Conservation (phyloP, 2,797 vertebrate species). For the Cephalopachus bancanus region DNA sequence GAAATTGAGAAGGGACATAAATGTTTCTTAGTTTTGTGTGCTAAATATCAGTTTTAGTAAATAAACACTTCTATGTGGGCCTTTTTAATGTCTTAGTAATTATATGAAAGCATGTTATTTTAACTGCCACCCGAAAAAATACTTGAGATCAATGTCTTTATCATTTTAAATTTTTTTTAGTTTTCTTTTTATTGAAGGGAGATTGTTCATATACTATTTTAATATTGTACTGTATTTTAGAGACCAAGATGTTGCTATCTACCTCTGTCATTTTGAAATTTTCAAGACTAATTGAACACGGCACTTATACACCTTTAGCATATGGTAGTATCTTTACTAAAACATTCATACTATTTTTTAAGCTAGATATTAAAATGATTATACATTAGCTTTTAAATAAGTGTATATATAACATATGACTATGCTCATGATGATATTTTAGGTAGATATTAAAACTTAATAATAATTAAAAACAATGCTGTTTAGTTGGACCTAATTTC, state of each 20-base stretch:
- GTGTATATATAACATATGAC: neutral
- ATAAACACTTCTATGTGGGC: neutral
- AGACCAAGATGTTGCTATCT: neutral
- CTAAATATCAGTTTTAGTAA: neutral
- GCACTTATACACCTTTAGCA: neutral
- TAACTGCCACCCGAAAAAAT: neutral
- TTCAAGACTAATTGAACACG: neutral
- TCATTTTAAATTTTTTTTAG: neutral
- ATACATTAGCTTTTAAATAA: neutral
- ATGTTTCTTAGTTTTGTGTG: slow-evolving; percentile 11
- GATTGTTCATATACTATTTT: neutral
- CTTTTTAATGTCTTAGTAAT: slow-evolving; percentile 6
- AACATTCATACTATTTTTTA: neutral
- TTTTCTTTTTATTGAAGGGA: neutral
- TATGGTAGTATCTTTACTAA: neutral
- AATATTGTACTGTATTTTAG: neutral
- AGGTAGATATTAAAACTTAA: slow-evolving; percentile 11
- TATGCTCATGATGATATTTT: neutral
- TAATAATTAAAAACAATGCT: neutral
- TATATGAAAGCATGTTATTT: neutral
- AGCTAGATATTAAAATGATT: neutral
- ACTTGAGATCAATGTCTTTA: neutral
- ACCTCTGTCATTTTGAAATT: slow-evolving; percentile 20
- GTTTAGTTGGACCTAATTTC: neutral
- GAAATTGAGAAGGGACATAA: slow-evolving; percentile 79